Conservation (phyloP, 2,888 invertebrate genomes). For the Mechanitis messenoides region DNA sequence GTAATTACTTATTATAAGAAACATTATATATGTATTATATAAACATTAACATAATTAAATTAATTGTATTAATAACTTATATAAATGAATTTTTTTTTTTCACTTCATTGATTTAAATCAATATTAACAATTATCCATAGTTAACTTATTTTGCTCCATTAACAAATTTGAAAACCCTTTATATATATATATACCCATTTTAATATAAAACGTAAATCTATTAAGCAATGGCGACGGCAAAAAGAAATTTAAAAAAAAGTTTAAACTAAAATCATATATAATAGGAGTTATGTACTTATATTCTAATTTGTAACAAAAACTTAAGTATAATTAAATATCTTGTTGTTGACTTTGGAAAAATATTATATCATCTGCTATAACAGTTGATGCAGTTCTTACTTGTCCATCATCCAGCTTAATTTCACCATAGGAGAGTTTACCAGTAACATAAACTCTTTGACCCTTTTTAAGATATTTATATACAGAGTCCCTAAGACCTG, state of each 20-base stretch:
- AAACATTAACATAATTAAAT: too few species aligned
- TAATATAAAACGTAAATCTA: too few species aligned
- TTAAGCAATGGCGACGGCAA: too few species aligned
- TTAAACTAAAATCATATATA: not conserved
- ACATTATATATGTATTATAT: too few species aligned
- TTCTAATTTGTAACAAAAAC: constrained; percentile 31
- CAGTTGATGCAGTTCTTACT: constrained; percentile 82
- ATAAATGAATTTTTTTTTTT: too few species aligned
- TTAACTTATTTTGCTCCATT: too few species aligned
- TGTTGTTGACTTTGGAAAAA: constrained; percentile 79
- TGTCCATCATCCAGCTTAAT: constrained; percentile 86
- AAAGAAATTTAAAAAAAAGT: not conserved
- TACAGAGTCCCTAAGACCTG: constrained; percentile 86
- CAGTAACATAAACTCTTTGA: constrained; percentile 87
- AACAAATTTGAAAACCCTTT: too few species aligned
- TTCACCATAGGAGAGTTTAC: constrained; percentile 90
- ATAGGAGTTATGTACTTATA: constrained; percentile 15
- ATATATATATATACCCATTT: too few species aligned
- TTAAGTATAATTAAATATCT: constrained; percentile 25
- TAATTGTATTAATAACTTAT: too few species aligned
- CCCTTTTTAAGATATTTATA: constrained; percentile 90
- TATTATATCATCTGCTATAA: constrained; percentile 91
- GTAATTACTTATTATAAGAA: too few species aligned
- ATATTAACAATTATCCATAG: too few species aligned
- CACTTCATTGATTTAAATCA: too few species aligned